Evolutionary conservation across 2,797 vertebrate genomes (phyloP), one percentile per base, ranked within the genome.

Genomic region (Pipistrellus kuhlii): DNA sequence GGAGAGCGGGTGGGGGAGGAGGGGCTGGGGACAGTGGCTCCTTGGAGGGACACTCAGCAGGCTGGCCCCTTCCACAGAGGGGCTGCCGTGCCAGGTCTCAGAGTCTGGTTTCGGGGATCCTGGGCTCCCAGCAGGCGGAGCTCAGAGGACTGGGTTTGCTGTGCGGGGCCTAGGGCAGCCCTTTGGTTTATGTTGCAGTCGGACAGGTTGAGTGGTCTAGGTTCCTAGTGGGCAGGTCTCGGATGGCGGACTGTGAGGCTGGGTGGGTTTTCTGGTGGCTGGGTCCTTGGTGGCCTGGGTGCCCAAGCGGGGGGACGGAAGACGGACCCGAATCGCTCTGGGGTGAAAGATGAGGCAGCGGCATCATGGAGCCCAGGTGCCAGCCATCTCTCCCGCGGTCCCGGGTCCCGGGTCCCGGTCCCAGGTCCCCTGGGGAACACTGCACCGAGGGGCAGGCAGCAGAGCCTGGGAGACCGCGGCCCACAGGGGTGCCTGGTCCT

Each of bases 401-500:
- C 38, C 38, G 38, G 35, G 35, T 35, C 41, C 41, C 41, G 5
- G 8, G 41, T 44, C 41, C 41, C 41, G 6, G 41, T 44, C 41
- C 41, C 41, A 1, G 1, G 0, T 41, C 51, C 46, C 59, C 71
- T 89, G 84, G 10, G 21, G 25, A 6, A 5, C 30, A 32, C 59
- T 88, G 96, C 86, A 62, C 18, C 0, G 46, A 96, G 59, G 90
- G 1, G n/a, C 35, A 27, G 15, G 30, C 35, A 81, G 18, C 8
- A 11, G 44, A 46, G 44, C 44, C 3, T 13, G 44, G 44, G 44
- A 12, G 44, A 46, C 11, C 44, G 46, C 3, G 15, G 20, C 85
- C 48, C 86, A 94, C 81, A 77, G 85, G 38, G 64, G 66, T n/a
- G 5, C 23, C 75, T 91, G 81, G 92, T 71, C 57, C 17, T 38